Evolutionary conservation across 2,888 invertebrate species (phyloP).

Genomic region (Xanthia icteritia): DNA sequence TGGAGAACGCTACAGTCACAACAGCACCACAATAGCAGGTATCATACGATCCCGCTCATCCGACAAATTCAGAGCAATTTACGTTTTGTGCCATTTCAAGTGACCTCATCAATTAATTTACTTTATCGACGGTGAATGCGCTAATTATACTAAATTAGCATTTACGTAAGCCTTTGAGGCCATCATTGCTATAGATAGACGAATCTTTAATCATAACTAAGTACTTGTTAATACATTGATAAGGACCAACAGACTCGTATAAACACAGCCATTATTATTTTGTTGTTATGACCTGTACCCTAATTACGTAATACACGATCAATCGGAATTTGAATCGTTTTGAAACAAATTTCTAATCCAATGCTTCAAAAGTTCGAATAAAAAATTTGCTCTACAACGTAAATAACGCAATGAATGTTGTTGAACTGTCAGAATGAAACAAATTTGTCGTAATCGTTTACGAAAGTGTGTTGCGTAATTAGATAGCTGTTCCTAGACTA

Average conservation of each 20-base stretch:
- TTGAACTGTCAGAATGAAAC: too few relatives aligned
- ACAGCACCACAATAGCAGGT: conserved; percentile 23
- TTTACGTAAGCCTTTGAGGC: conserved; percentile 66
- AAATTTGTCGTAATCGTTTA: too few relatives aligned
- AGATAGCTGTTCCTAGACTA: conserved; percentile 3
- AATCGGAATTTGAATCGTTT: too few relatives aligned
- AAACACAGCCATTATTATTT: conserved; percentile 22
- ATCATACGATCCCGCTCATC: conserved; percentile 58
- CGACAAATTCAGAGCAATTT: conserved; percentile 79
- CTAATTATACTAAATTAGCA: conserved; percentile 79
- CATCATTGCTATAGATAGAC: conserved; percentile 49
- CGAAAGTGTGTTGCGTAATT: too few relatives aligned
- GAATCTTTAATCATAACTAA: conserved; percentile 28
- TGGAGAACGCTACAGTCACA: background rate
- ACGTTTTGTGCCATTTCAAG: conserved; percentile 77
- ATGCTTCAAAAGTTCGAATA: too few relatives aligned
- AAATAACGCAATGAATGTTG: too few relatives aligned
- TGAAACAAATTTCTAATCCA: too few relatives aligned
- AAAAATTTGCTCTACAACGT: too few relatives aligned
- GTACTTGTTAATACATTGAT: conserved; percentile 33
- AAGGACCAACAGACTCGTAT: conserved; percentile 7
- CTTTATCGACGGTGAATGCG: conserved; percentile 79
- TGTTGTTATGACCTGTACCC: background rate
- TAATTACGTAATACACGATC: too few relatives aligned
- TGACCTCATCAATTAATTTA: conserved; percentile 87